These are phyloP conservation scores for Isichthys henryi DNA, from an alignment of 2,113 vertebrate genomes.

Conservation along the genomic window DNA sequence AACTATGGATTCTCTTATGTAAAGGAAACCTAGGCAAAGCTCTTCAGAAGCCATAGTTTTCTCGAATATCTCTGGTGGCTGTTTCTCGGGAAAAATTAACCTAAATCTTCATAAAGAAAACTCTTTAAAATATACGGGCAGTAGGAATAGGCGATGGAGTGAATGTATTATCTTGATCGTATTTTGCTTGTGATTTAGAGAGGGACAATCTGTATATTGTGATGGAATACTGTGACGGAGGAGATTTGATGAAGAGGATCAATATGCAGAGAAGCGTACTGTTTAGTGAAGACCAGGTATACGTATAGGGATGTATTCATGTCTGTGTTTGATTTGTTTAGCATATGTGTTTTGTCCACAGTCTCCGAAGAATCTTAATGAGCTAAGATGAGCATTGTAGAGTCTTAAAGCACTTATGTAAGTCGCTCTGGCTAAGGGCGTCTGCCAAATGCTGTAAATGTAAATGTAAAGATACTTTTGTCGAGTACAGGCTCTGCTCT, in stretches of 20 bases:
- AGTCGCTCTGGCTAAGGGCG: no score
- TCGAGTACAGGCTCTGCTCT: not conserved
- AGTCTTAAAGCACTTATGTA: no score
- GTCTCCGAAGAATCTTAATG: not conserved
- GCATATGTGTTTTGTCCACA: not conserved
- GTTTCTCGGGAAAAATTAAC: not conserved
- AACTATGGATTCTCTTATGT: not conserved
- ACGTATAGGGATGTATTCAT: not conserved
- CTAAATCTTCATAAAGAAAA: not conserved
- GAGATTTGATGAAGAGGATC: conserved; percentile 82
- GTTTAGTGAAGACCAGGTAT: conserved; percentile 80
- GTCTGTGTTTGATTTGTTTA: not conserved
- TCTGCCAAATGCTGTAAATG: no score
- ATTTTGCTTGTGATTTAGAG: conserved; percentile 59
- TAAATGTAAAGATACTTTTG: no score
- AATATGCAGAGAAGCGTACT: conserved; percentile 67
- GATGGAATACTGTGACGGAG: conserved; percentile 91
- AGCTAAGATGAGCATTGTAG: no score
- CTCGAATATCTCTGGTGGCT: not conserved
- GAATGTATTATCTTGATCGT: not conserved
- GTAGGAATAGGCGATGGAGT: not conserved
- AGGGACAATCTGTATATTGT: conserved; percentile 71
- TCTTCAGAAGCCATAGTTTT: not conserved
- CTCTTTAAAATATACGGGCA: not conserved
- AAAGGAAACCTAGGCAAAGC: no score